A percentile compares a stretch with the other conserved stretches of the same genome.
These are phyloP conservation scores for Sander lucioperca DNA, from an alignment of 2,113 vertebrate species.

Conservation along the genomic window DNA sequence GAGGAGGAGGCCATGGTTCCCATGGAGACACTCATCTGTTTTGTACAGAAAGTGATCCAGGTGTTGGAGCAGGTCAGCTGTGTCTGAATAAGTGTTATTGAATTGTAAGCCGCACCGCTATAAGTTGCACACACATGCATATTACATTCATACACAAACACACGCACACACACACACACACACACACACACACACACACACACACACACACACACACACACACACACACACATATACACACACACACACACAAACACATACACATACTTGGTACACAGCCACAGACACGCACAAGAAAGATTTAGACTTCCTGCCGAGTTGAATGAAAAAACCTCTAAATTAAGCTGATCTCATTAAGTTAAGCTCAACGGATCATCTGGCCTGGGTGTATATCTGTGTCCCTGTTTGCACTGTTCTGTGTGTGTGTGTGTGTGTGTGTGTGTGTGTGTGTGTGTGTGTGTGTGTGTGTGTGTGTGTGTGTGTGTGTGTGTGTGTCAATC, in stretches of 20 bases:
- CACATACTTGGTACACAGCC: neutral
- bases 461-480: conserved; percentile 8
- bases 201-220: neutral
- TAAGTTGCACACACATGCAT: neutral
- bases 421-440: conserved; percentile 8
- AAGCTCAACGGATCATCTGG: conserved; percentile 50
- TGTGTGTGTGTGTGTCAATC: neutral
- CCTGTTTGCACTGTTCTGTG: neutral
- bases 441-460: neutral
- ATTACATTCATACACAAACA: neutral
- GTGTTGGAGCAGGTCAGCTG: conserved; percentile 45
- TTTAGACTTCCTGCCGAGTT: conserved; percentile 38
- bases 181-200: neutral
- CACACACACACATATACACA: neutral
- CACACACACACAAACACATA: no score
- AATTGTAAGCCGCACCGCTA: neutral
- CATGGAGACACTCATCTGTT: conserved; percentile 55
- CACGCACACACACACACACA: conserved; percentile 13
- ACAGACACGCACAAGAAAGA: conserved; percentile 8
- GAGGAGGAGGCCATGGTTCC: conserved; percentile 47
- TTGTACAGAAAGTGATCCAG: conserved; percentile 31
- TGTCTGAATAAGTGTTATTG: conserved; percentile 34
- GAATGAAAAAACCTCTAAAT: conserved; percentile 39
- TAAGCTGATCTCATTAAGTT: conserved; percentile 54
- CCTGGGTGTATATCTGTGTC: conserved; percentile 5